phyloP scores from a whole-genome alignment of 1,140 invertebrate genomes.

The Acromyrmex echinatior region DNA sequence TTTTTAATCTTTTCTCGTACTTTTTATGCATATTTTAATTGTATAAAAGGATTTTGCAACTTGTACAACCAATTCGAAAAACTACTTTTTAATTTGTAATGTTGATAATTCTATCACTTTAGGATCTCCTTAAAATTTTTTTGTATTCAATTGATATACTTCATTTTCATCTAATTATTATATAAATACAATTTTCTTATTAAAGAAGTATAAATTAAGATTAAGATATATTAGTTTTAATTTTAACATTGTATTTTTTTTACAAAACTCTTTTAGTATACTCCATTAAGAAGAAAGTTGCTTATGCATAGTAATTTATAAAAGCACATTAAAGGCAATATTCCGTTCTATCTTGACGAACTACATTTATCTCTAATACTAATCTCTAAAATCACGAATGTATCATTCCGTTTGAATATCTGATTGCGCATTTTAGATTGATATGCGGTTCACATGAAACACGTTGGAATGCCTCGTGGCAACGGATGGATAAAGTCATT shows the following conservation, averaged over 20 bases:
- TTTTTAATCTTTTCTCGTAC: too few relatives aligned
- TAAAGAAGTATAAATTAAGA: background rate
- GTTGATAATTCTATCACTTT: too few relatives aligned
- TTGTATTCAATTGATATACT: background rate
- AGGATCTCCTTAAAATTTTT: background rate
- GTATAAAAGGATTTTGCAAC: too few relatives aligned
- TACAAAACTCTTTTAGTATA: background rate
- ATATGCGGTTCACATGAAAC: conserved; percentile 23
- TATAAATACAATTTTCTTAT: background rate
- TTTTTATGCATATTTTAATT: too few relatives aligned
- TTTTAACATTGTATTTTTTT: background rate
- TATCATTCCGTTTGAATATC: conserved; percentile 25
- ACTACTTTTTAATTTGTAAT: too few relatives aligned
- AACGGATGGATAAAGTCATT: conserved; percentile 45
- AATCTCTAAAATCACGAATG: background rate
- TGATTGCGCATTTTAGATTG: conserved; percentile 9
- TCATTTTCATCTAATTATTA: conserved; percentile 18
- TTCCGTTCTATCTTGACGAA: background rate
- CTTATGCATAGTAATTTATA: background rate
- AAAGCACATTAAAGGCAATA: background rate
- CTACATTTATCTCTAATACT: conserved; percentile 30
- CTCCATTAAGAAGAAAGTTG: background rate
- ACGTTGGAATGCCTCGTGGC: background rate
- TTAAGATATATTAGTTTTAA: background rate
- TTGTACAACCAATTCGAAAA: too few relatives aligned